Base-by-base conservation (phyloP, 2,113 vertebrate species). In the Pomatorhinus ruficollis region DNA sequence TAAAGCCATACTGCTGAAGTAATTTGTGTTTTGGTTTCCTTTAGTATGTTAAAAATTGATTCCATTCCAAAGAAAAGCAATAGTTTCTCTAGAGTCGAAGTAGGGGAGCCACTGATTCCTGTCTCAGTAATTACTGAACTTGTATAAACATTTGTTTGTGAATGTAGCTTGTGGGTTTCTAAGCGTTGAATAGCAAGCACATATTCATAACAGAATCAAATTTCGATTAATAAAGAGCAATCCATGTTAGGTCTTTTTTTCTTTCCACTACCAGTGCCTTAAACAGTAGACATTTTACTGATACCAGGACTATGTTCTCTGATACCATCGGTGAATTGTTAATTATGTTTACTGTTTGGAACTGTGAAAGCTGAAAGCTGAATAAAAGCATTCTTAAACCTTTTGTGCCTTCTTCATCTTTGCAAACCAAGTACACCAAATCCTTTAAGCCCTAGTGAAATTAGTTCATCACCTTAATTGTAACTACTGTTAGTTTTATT, bases 371-470 rank as follows among this genome's bases (percentile, higher is more conserved):
- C 54, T 37, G n/a, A 98, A 98, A 97, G 57, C 54, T 37, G n/a
- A 98, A 98, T 98, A 97, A 98, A 98, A 93, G 63, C 42, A 47
- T 94, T 89, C 81, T 87, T 93, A 87, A 93, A 53, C 21, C 61
- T 94, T 88, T 74, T 57, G 37, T 89, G 60, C 78, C 39, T 39
- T 68, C 44, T 90, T 76, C 4, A 7, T 97, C n/a, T 64, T 90
- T 86, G 44, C 9, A 40, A 75, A 35, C 4, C 1, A 13, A 52
- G 19, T 33, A 42, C 5, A 24, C 68, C 15, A 60, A 74, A 47
- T 66, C 64, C 25, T 59, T 86, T 83, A 81, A 66, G 44, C 9
- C 28, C 13, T 6, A 1, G 2, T 54, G 30, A 69, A n/a, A 33
- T 44, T n/a, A 80, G 45, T 53, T 40, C 54, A 31, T 90, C 47